Evolutionary conservation across 2,797 vertebrate genomes (phyloP).

Genomic region (Danio aesculapii): DNA sequence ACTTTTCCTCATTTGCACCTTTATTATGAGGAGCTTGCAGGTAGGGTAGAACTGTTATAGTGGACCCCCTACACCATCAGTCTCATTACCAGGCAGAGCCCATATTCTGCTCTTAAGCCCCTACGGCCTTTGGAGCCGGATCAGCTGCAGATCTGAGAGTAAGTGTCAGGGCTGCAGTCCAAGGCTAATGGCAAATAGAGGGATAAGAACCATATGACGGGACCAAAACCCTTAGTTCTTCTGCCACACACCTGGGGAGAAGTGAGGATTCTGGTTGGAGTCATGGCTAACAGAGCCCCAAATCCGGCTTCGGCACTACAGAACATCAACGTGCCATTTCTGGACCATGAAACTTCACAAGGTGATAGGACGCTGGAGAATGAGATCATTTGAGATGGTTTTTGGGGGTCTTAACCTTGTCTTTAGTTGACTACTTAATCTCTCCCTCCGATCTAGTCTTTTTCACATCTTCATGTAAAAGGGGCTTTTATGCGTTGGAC

Average conservation of each 20-base stretch:
- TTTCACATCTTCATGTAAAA: conserved; percentile 52
- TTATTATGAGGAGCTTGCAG: conserved; percentile 25
- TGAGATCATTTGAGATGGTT: conserved; percentile 61
- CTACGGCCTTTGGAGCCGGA: conserved; percentile 53
- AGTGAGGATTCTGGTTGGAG: conserved; percentile 55
- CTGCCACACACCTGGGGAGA: conserved; percentile 59
- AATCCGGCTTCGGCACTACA: conserved; percentile 19
- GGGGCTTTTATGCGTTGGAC: conserved; percentile 44
- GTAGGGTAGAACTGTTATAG: conserved; percentile 5
- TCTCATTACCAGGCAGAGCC: conserved; percentile 35
- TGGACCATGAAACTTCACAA: conserved; percentile 64
- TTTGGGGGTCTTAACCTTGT: conserved; percentile 58
- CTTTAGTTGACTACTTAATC: conserved; percentile 57
- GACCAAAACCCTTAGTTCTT: conserved; percentile 54
- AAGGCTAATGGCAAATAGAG: conserved; percentile 55
- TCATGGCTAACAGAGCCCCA: conserved; percentile 34
- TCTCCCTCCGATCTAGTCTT: conserved; percentile 71
- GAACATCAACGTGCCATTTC: conserved; percentile 17
- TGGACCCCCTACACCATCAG: conserved; percentile 29
- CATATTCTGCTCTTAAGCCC: conserved; percentile 47
- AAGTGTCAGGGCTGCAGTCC: conserved; percentile 62
- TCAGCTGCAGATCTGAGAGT: conserved; percentile 59
- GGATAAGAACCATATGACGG: conserved; percentile 62
- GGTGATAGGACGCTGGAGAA: conserved; percentile 62
- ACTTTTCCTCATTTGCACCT: conserved; percentile 29